These are phyloP conservation scores for Diplosoma virens DNA, from an alignment of 23 tunicate species.

Conservation along the genomic window DNA sequence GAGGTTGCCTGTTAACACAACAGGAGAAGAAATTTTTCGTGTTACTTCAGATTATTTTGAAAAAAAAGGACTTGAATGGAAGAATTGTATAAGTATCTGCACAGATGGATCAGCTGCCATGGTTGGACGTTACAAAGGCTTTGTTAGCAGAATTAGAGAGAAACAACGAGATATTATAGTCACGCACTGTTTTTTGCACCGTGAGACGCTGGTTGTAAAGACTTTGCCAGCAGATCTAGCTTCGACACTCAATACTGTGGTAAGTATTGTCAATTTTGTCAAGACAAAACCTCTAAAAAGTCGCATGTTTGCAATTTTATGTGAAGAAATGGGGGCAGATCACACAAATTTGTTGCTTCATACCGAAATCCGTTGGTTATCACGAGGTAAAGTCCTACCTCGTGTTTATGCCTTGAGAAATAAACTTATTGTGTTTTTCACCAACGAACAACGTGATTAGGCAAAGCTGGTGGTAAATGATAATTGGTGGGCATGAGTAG, in stretches of 20 bases:
- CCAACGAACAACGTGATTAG: neutral
- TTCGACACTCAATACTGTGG: too few species aligned
- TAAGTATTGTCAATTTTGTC: too few species aligned
- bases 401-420: too few species aligned
- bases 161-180: neutral
- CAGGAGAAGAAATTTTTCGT: slow-evolving; percentile 36
- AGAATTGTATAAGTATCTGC: slow-evolving; percentile 13
- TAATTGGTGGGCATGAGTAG: slow-evolving; percentile 36
- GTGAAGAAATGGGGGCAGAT: slow-evolving; percentile 39
- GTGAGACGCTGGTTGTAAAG: slow-evolving; percentile 29
- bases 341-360: too few species aligned
- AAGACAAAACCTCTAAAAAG: slow-evolving; percentile 34
- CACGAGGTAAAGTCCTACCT: too few species aligned
- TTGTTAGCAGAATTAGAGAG: too few species aligned
- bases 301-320: slow-evolving; percentile 21
- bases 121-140: slow-evolving; percentile 14
- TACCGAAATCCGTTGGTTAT: slow-evolving; percentile 11
- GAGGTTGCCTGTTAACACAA: neutral
- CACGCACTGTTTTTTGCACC: slow-evolving; percentile 19
- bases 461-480: slow-evolving; percentile 38
- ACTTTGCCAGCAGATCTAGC: too few species aligned
- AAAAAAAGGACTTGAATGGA: too few species aligned
- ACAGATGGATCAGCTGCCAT: slow-evolving; percentile 23
- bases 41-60: slow-evolving; percentile 20
- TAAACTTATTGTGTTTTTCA: neutral